Percentiles rank a stretch among this genome's conserved stretches.
Conservation (phyloP, 1,140 invertebrate genomes). For the Wiebesia pumilae region DNA sequence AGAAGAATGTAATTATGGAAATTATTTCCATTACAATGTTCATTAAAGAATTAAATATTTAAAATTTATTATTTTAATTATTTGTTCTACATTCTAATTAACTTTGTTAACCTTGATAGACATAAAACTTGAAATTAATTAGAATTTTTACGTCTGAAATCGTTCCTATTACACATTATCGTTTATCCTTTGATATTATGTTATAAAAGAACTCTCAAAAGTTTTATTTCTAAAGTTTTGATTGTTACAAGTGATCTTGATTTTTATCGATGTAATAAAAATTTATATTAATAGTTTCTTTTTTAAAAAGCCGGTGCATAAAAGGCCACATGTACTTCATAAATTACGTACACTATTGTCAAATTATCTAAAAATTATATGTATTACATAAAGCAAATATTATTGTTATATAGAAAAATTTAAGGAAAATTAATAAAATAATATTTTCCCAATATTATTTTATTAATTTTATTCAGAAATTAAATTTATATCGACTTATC, state of each 20-base stretch:
- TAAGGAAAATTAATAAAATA: too few relatives aligned
- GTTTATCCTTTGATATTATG: neutral
- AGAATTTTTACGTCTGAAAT: neutral
- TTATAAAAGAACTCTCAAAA: neutral
- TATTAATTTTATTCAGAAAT: too few relatives aligned
- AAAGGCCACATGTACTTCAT: neutral
- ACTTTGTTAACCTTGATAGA: neutral
- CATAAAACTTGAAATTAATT: conserved; percentile 8
- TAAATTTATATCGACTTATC: too few relatives aligned
- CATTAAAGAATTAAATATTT: too few relatives aligned
- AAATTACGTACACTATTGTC: neutral
- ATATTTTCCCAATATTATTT: too few relatives aligned
- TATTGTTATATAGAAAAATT: too few relatives aligned
- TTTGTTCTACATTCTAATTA: neutral
- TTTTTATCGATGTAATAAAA: conserved; percentile 5
- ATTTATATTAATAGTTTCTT: neutral
- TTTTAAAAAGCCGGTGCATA: neutral
- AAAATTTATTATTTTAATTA: neutral
- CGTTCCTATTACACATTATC: neutral
- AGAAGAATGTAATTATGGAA: too few relatives aligned
- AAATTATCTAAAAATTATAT: too few relatives aligned
- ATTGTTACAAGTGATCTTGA: conserved; percentile 2
- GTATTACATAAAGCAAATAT: too few relatives aligned
- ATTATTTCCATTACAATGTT: too few relatives aligned
- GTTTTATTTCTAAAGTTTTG: neutral